Percentiles rank a stretch among this genome's conserved stretches.
phyloP scores from a whole-genome alignment of 2,888 invertebrate genomes.

The Eupithecia insigniata region DNA sequence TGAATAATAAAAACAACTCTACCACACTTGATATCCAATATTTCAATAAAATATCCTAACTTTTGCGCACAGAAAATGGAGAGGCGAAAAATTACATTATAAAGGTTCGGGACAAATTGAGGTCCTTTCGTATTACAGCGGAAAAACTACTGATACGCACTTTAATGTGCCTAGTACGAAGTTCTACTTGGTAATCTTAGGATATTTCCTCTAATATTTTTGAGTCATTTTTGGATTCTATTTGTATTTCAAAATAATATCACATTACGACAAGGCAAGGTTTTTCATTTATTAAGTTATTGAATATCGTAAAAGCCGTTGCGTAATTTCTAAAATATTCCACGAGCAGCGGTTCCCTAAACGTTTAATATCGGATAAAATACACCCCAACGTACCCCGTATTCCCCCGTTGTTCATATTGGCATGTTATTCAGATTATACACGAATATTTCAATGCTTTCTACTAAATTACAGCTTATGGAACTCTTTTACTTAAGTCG shows the following conservation, averaged over 20 bases:
- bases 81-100: slow-evolving; percentile 80
- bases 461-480: slow-evolving; percentile 83
- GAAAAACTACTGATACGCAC: slow-evolving; percentile 50
- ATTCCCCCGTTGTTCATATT: slow-evolving; percentile 84
- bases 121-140: slow-evolving; percentile 59
- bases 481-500: slow-evolving; percentile 79
- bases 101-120: slow-evolving; percentile 73
- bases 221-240: background rate
- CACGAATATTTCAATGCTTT: slow-evolving; percentile 85
- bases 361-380: slow-evolving; percentile 84
- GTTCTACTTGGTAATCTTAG: background rate
- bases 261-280: slow-evolving; percentile 43
- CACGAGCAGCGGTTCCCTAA: slow-evolving; percentile 71
- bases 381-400: slow-evolving; percentile 76
- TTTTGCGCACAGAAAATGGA: slow-evolving; percentile 77
- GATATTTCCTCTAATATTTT: background rate
- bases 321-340: slow-evolving; percentile 80
- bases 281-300: slow-evolving; percentile 70
- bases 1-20: slow-evolving; percentile 77
- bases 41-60: slow-evolving; percentile 77
- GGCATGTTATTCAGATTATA: slow-evolving; percentile 84
- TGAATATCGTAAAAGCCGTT: slow-evolving; percentile 76
- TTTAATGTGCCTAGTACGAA: slow-evolving; percentile 17
- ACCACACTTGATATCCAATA: slow-evolving; percentile 81
- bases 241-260: slow-evolving; percentile 1